Percentiles rank a stretch among this genome's conserved stretches.
Conservation (phyloP, 2,797 vertebrate species). For the Meda fulgida region DNA sequence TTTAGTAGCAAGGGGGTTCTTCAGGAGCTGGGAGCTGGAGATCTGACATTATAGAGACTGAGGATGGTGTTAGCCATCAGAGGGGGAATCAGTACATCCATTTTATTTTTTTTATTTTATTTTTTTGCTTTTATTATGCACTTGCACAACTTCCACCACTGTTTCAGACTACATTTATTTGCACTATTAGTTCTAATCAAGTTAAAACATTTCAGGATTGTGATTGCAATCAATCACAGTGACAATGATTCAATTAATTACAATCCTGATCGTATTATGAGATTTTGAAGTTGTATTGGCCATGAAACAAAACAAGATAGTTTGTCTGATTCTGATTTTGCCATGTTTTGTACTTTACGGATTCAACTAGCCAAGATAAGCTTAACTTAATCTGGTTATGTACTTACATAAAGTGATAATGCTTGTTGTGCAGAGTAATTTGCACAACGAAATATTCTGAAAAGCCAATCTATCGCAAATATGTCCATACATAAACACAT, state of each 20-base stretch:
- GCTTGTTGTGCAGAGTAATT: constrained; percentile 4
- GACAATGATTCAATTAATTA: background rate
- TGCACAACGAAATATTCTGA: constrained; percentile 6
- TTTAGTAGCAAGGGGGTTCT: constrained; percentile 91
- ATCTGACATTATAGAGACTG: constrained; percentile 64
- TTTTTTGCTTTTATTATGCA: background rate
- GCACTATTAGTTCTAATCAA: constrained; percentile 3
- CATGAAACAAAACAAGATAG: background rate
- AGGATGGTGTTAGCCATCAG: constrained; percentile 13
- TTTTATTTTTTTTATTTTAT: background rate
- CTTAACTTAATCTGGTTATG: background rate
- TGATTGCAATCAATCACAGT: background rate
- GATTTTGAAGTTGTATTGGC: background rate
- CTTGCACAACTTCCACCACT: constrained; percentile 9
- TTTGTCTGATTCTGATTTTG: background rate
- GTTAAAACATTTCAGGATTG: constrained; percentile 2
- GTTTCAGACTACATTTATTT: constrained; percentile 21
- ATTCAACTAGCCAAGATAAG: background rate
- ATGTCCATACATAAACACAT: background rate
- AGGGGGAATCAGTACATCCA: background rate
- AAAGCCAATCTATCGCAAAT: background rate
- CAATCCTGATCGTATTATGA: constrained; percentile 8
- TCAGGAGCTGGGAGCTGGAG: constrained; percentile 84
- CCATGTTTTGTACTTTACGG: background rate
- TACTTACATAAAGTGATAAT: background rate